Conservation (phyloP, 2,888 invertebrate species). For the Apodemia duryi region DNA sequence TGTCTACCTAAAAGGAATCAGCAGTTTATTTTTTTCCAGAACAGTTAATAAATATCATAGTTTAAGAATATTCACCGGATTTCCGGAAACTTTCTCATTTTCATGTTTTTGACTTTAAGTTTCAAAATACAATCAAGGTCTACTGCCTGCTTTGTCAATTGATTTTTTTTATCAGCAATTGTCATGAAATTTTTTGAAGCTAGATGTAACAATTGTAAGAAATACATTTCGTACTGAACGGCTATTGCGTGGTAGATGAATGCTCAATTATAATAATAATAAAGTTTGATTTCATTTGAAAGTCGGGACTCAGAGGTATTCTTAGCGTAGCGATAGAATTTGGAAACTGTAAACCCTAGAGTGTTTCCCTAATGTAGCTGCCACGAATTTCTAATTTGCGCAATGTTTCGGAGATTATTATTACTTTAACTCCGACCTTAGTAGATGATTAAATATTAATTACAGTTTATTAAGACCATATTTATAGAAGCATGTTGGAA, state of each 20-base stretch:
- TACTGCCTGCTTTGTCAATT: no score
- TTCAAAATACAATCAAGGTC: no score
- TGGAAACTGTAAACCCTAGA: constrained; percentile 1
- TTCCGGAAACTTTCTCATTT: no score
- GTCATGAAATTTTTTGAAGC: no score
- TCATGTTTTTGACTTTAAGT: no score
- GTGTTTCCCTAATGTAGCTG: neutral
- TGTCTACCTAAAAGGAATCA: no score
- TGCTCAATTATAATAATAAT: neutral
- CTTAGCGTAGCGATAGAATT: neutral
- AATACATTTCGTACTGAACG: no score
- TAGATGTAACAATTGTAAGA: no score
- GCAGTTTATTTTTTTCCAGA: no score
- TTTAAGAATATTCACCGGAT: no score
- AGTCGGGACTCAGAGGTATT: neutral
- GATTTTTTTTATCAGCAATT: no score
- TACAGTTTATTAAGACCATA: neutral
- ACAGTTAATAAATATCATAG: no score
- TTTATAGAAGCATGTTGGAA: neutral
- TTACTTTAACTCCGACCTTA: constrained; percentile 1
- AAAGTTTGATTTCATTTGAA: neutral
- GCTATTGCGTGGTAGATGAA: neutral
- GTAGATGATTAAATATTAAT: constrained; percentile 4
- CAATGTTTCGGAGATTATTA: constrained; percentile 8
- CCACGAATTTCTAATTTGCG: neutral